phyloP scores from a whole-genome alignment of 2,113 vertebrate species.

The Thunnus thynnus region DNA sequence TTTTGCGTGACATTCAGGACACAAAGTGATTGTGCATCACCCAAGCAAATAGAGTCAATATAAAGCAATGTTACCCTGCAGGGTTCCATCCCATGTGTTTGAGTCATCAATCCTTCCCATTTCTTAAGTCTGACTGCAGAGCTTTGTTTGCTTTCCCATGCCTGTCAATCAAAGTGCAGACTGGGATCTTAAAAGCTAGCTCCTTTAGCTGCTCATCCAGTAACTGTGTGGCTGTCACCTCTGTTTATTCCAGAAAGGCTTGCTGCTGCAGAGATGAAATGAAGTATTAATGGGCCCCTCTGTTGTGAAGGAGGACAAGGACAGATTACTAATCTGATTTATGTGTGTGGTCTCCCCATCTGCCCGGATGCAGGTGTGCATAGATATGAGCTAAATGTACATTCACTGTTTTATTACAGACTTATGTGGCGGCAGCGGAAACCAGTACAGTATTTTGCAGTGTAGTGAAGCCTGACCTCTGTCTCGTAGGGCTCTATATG shows the following conservation, averaged over 20 bases:
- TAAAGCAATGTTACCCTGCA: slow-evolving; percentile 19
- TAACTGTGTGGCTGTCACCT: slow-evolving; percentile 32
- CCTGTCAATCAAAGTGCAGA: slow-evolving; percentile 56
- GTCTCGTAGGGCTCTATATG: background rate
- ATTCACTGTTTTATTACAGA: slow-evolving; percentile 32
- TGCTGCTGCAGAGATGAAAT: slow-evolving; percentile 54
- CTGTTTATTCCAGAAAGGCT: slow-evolving; percentile 39
- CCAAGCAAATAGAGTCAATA: background rate
- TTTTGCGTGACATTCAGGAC: background rate
- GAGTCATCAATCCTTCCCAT: slow-evolving; percentile 14
- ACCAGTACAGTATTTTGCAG: slow-evolving; percentile 47
- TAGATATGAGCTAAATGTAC: slow-evolving; percentile 38
- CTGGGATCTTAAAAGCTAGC: slow-evolving; percentile 19
- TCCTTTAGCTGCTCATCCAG: slow-evolving; percentile 28
- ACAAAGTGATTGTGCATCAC: background rate
- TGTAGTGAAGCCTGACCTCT: slow-evolving; percentile 40
- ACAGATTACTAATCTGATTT: slow-evolving; percentile 65
- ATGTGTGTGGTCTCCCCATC: slow-evolving; percentile 50
- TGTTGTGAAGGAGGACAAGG: slow-evolving; percentile 54
- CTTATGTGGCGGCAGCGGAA: slow-evolving; percentile 26
- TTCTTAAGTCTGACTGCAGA: slow-evolving; percentile 25
- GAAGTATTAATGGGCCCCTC: slow-evolving; percentile 56
- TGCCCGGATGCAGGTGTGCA: slow-evolving; percentile 54
- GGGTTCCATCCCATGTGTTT: slow-evolving; percentile 19
- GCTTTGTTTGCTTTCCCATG: slow-evolving; percentile 48